phyloP scores from a whole-genome alignment of 2,888 invertebrate genomes.

The Brenthis hecate region DNA sequence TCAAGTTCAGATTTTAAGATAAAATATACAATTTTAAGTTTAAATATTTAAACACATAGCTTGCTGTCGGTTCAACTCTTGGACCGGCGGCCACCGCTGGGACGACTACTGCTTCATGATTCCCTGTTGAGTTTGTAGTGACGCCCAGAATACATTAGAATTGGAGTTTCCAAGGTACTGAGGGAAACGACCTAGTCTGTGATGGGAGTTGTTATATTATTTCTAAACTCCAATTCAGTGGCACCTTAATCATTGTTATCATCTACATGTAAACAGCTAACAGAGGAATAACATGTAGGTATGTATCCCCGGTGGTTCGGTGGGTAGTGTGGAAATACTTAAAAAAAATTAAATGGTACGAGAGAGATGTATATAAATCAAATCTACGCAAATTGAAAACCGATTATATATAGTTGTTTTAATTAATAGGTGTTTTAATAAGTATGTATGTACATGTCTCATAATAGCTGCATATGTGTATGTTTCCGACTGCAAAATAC shows the following conservation, averaged over 20 bases:
- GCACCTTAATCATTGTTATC: slow-evolving; percentile 77
- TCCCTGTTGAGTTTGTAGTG: slow-evolving; percentile 60
- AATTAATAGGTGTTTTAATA: too few relatives aligned
- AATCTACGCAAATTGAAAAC: too few relatives aligned
- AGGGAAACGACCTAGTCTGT: slow-evolving; percentile 62
- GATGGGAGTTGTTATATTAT: slow-evolving; percentile 74
- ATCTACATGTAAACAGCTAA: slow-evolving; percentile 52
- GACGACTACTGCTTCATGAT: slow-evolving; percentile 55
- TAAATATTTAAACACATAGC: not conserved
- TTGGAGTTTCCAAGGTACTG: slow-evolving; percentile 73
- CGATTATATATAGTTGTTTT: too few relatives aligned
- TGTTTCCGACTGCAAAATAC: too few relatives aligned
- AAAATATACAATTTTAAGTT: not conserved
- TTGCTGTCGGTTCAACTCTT: slow-evolving; percentile 25
- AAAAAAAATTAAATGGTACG: not conserved
- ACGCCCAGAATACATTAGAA: slow-evolving; percentile 77
- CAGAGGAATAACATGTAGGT: slow-evolving; percentile 41
- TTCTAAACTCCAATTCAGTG: slow-evolving; percentile 65
- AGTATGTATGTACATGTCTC: too few relatives aligned
- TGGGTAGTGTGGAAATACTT: slow-evolving; percentile 18
- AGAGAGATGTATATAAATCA: too few relatives aligned
- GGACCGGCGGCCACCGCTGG: slow-evolving; percentile 50
- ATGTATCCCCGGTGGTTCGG: slow-evolving; percentile 40
- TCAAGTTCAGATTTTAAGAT: not conserved
- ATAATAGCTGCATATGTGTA: too few relatives aligned